phyloP scores from a whole-genome alignment of 2,113 vertebrate species.

The Chunga burmeisteri region DNA sequence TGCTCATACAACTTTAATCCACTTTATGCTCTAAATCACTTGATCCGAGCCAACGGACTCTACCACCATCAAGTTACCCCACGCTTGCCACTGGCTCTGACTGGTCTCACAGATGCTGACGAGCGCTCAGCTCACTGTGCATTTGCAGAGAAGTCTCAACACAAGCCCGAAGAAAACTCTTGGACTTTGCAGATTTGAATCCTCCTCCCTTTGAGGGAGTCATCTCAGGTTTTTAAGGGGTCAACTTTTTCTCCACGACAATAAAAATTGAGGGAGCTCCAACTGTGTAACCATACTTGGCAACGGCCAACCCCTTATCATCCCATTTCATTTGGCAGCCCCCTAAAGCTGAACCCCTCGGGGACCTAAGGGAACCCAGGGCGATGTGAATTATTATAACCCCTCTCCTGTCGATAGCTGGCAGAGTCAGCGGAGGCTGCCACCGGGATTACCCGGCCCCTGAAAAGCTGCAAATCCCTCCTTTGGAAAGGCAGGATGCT shows the following conservation, averaged over 20 bases:
- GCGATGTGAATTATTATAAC: background rate
- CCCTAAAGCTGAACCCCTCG: background rate
- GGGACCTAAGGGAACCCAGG: rapidly evolving
- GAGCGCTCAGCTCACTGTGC: rapidly evolving
- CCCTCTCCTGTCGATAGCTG: background rate
- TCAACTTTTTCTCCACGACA: background rate
- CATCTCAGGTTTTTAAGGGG: background rate
- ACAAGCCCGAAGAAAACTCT: background rate
- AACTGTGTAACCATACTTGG: background rate
- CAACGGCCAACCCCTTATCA: background rate
- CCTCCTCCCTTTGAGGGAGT: background rate
- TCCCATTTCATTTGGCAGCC: background rate
- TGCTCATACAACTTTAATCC: background rate
- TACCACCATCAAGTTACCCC: background rate
- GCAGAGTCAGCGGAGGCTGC: background rate
- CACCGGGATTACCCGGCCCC: background rate
- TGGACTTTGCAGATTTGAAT: background rate
- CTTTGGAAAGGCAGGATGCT: background rate
- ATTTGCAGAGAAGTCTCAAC: rapidly evolving
- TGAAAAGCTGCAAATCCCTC: background rate
- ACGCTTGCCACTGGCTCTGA: rapidly evolving
- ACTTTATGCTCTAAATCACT: background rate
- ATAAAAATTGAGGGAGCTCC: background rate
- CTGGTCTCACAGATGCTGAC: rapidly evolving
- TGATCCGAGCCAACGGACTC: no score